phyloP scores from a whole-genome alignment of 2,797 vertebrate species.

The Falco rusticolus region DNA sequence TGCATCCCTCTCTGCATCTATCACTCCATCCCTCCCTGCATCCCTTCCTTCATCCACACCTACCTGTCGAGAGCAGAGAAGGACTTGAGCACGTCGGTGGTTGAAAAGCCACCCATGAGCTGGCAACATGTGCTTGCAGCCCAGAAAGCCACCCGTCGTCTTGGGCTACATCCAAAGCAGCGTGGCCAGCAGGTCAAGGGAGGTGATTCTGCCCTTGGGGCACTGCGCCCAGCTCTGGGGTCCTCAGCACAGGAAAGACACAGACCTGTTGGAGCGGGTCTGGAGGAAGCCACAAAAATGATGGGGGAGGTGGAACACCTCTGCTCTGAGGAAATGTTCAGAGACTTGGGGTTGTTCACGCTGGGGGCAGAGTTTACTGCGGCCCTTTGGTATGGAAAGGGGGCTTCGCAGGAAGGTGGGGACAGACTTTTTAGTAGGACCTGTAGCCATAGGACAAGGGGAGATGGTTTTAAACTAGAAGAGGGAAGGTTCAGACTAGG shows the following conservation, averaged over 20 bases:
- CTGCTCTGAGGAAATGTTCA: background rate
- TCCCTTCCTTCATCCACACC: background rate
- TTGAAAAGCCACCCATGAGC: background rate
- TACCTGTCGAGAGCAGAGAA: background rate
- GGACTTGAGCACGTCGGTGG: background rate
- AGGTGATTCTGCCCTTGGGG: background rate
- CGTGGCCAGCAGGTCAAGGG: background rate
- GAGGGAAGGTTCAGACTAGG: background rate
- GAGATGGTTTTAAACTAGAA: background rate
- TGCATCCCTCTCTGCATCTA: too few relatives aligned
- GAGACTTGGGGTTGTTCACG: background rate
- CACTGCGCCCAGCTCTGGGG: too few relatives aligned
- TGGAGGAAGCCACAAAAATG: background rate
- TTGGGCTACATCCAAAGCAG: background rate
- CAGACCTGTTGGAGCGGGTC: too few relatives aligned
- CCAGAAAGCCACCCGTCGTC: too few relatives aligned
- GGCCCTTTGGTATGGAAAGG: too few relatives aligned
- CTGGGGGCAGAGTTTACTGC: background rate
- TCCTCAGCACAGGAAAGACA: too few relatives aligned
- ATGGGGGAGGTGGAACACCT: too few relatives aligned
- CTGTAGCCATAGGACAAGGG: fast-evolving
- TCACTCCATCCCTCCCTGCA: background rate
- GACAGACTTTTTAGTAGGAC: background rate
- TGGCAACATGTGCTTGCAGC: background rate
- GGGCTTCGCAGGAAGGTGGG: background rate